Conservation (phyloP, 2,797 vertebrate species). For the Pseudotriccus pelzelni region DNA sequence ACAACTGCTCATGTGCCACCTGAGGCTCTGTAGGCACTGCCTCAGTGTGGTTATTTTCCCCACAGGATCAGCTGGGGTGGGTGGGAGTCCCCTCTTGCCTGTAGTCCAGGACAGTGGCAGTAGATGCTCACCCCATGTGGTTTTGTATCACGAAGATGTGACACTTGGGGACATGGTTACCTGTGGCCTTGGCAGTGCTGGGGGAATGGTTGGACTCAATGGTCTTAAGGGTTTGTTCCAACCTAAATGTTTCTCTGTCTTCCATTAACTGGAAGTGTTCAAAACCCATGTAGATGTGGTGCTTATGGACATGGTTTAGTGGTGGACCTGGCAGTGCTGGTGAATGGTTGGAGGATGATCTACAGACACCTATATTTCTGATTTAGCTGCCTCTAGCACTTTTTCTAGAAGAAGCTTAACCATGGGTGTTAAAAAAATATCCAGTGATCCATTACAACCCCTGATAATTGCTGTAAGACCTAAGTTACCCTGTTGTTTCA, state of each 20-base stretch:
- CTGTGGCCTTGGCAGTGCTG: background rate
- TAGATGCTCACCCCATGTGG: background rate
- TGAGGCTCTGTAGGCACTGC: accelerated
- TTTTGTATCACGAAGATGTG: background rate
- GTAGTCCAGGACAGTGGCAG: background rate
- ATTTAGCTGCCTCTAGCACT: background rate
- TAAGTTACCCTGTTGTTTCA: background rate
- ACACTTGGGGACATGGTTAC: background rate
- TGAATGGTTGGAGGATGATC: background rate
- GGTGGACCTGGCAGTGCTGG: background rate
- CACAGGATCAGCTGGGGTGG: accelerated
- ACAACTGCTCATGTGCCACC: background rate
- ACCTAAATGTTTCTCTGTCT: background rate
- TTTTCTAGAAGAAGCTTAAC: background rate
- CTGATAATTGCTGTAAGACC: background rate
- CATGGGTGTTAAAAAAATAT: background rate
- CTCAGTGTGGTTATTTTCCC: background rate
- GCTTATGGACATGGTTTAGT: background rate
- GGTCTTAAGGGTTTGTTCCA: background rate
- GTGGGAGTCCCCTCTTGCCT: background rate
- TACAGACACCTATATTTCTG: background rate
- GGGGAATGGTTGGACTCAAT: accelerated
- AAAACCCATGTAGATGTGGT: background rate
- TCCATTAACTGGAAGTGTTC: background rate
- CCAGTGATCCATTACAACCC: background rate